Conservation (phyloP, 2,888 invertebrate genomes). For the Mayetiola destructor region DNA sequence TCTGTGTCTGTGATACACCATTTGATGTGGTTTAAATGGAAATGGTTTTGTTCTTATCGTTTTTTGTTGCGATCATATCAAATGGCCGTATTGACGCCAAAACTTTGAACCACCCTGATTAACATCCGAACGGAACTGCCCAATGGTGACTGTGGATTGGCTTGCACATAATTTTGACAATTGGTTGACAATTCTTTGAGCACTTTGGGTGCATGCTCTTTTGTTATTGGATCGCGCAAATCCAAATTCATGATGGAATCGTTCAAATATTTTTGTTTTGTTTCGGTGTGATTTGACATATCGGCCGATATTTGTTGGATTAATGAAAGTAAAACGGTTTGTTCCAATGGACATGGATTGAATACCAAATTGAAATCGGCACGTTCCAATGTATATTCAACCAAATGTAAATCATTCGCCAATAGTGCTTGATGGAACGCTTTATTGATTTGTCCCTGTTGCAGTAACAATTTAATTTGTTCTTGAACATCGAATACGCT, state of each 20-base stretch:
- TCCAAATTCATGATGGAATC: conserved; percentile 77
- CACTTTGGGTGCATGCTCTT: conserved; percentile 69
- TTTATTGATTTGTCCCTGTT: conserved; percentile 62
- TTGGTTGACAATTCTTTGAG: conserved; percentile 61
- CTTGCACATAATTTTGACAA: conserved; percentile 50
- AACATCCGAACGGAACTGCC: conserved; percentile 33
- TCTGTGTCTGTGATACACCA: not conserved
- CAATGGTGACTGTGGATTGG: conserved; percentile 51
- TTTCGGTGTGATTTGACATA: conserved; percentile 65
- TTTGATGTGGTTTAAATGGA: conserved; percentile 37
- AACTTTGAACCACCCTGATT: conserved; percentile 34
- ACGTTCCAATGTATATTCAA: conserved; percentile 73
- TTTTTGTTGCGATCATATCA: conserved; percentile 6
- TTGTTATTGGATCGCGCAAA: conserved; percentile 56
- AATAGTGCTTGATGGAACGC: conserved; percentile 84
- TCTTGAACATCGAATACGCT: conserved; percentile 44
- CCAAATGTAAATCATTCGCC: conserved; percentile 74
- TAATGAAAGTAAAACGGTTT: conserved; percentile 79
- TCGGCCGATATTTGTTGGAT: conserved; percentile 90
- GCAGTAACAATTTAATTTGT: conserved; percentile 52
- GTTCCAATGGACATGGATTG: conserved; percentile 60
- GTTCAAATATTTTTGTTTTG: conserved; percentile 69
- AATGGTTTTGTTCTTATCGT: conserved; percentile 47
- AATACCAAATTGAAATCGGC: conserved; percentile 71
- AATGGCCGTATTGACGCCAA: conserved; percentile 32